Conservation (phyloP, 23 tunicate species). For the Trididemnum clinides region DNA sequence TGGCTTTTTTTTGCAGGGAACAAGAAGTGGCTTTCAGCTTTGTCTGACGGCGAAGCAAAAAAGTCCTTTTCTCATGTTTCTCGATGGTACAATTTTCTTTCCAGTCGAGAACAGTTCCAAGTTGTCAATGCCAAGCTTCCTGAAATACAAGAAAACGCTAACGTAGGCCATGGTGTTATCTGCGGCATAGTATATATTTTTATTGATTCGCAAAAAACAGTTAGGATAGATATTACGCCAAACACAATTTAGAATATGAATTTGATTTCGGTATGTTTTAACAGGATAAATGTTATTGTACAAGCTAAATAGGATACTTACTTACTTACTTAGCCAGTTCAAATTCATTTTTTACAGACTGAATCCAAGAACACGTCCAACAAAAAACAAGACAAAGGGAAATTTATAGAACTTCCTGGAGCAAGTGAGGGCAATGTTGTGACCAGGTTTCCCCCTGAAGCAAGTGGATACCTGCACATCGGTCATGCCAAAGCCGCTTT, state of each 20-base stretch:
- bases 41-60: constrained; percentile 24
- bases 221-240: too few species aligned
- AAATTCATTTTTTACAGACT: too few species aligned
- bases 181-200: too few species aligned
- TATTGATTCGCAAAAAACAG: too few species aligned
- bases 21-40: constrained; percentile 41
- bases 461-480: constrained; percentile 95
- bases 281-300: background rate
- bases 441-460: constrained; percentile 98
- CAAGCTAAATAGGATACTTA: background rate
- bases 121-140: constrained; percentile 22
- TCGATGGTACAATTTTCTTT: constrained; percentile 64
- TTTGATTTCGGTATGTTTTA: background rate
- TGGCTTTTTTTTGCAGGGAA: constrained; percentile 11
- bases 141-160: too few species aligned
- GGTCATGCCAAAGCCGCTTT: constrained; percentile 99
- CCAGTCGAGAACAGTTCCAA: constrained; percentile 36
- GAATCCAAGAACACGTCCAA: too few species aligned
- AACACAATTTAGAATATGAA: too few species aligned
- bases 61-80: constrained; percentile 24
- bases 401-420: constrained; percentile 93
- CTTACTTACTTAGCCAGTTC: too few species aligned
- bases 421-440: constrained; percentile 99
- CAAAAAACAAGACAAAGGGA: constrained; percentile 92
- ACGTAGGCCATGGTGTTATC: too few species aligned